A percentile compares a stretch with the other conserved stretches of the same genome.
These are phyloP conservation scores for Pseudomyrmex concolor DNA, from an alignment of 1,140 invertebrate species.

Conservation along the genomic window DNA sequence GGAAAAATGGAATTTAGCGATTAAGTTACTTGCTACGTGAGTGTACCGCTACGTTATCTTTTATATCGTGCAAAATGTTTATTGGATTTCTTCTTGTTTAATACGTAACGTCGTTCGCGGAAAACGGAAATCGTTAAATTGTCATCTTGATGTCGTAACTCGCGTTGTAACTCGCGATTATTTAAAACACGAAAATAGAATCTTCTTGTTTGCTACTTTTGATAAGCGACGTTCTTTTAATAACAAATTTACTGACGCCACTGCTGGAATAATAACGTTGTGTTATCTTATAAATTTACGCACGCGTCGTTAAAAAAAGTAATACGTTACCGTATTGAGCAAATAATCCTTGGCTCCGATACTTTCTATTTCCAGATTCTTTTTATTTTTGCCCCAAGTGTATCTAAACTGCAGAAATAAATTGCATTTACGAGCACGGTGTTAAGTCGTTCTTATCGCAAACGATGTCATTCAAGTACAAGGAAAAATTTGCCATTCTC, in stretches of 20 bases:
- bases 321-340: too few relatives aligned
- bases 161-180: background rate
- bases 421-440: too few relatives aligned
- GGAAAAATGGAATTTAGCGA: constrained; percentile 14
- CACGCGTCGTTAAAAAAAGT: background rate
- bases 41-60: constrained; percentile 10
- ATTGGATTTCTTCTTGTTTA: background rate
- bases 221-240: background rate
- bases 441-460: too few relatives aligned
- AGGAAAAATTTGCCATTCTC: background rate
- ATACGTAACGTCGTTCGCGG: background rate
- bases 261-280: background rate
- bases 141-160: background rate
- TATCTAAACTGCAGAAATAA: too few relatives aligned
- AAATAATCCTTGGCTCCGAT: too few relatives aligned
- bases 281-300: background rate
- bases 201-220: background rate
- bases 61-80: background rate
- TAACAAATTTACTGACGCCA: background rate
- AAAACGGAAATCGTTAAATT: background rate
- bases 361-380: too few relatives aligned
- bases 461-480: background rate
- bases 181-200: constrained; percentile 15
- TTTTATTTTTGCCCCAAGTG: too few relatives aligned
- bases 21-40: constrained; percentile 12